Evolutionary conservation across 2,113 vertebrate genomes (phyloP).

Genomic region (Daboia siamensis): DNA sequence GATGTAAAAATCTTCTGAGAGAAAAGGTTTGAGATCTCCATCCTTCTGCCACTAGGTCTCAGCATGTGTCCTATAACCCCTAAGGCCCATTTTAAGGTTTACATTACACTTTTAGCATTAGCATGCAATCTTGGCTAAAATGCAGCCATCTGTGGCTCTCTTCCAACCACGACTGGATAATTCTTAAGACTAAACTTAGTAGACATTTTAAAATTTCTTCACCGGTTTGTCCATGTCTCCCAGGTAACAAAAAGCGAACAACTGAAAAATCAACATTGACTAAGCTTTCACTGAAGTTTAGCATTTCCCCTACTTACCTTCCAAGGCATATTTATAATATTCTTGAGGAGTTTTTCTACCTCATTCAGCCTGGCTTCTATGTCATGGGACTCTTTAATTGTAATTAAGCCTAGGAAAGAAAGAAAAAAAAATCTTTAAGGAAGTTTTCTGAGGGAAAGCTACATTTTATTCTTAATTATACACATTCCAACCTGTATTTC

Average conservation of each 20-base stretch:
- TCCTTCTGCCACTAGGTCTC: neutral
- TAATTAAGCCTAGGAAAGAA: constrained; percentile 80
- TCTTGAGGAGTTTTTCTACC: constrained; percentile 90
- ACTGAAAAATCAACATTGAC: neutral
- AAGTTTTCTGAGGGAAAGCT: neutral
- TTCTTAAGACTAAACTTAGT: neutral
- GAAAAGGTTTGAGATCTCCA: neutral
- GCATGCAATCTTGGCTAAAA: neutral
- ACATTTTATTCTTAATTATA: neutral
- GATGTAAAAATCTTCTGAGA: neutral
- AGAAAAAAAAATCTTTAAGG: neutral
- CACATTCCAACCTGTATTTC: neutral
- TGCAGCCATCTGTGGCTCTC: neutral
- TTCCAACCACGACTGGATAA: neutral
- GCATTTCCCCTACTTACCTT: constrained; percentile 76
- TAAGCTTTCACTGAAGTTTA: neutral
- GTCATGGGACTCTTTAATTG: constrained; percentile 91
- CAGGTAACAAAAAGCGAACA: neutral
- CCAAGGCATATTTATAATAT: constrained; percentile 88
- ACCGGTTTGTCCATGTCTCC: constrained; percentile 5
- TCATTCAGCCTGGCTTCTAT: constrained; percentile 93
- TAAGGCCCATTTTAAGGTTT: neutral
- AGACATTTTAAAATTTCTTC: neutral
- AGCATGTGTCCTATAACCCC: too few relatives aligned
- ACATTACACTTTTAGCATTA: neutral